Evolutionary conservation across 2,113 vertebrate genomes (phyloP).

Genomic region (Ictalurus furcatus): DNA sequence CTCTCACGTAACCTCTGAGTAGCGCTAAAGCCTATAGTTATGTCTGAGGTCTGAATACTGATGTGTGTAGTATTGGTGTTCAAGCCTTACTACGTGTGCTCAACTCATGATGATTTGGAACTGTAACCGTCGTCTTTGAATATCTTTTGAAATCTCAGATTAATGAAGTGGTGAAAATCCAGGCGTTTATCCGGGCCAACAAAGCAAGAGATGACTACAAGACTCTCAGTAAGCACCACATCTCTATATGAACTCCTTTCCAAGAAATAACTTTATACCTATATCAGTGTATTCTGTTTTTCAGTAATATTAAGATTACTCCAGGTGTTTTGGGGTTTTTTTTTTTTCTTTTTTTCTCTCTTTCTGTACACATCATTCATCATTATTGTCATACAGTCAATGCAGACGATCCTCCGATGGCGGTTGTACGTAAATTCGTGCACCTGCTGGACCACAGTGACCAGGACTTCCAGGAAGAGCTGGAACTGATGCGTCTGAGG

Average conservation of each 20-base stretch:
- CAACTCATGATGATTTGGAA: neutral
- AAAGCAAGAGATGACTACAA: slow-evolving; percentile 98
- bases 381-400: slow-evolving; percentile 62
- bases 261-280: neutral
- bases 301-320: neutral
- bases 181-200: slow-evolving; percentile 97
- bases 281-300: neutral
- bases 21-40: neutral
- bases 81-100: neutral
- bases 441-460: slow-evolving; percentile 97
- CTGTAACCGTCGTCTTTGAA: slow-evolving; percentile 5
- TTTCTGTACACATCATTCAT: neutral
- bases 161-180: slow-evolving; percentile 91
- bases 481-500: slow-evolving; percentile 91
- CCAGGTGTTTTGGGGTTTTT: neutral
- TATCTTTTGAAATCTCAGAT: slow-evolving; percentile 74
- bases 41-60: neutral
- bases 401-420: slow-evolving; percentile 91
- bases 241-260: no score
- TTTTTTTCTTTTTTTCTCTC: neutral
- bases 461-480: slow-evolving; percentile 97
- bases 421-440: slow-evolving; percentile 94
- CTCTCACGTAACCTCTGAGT: neutral
- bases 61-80: neutral
- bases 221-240: slow-evolving; percentile 88